phyloP scores from a whole-genome alignment of 2,888 invertebrate species.

The Drosophila prostipennis region DNA sequence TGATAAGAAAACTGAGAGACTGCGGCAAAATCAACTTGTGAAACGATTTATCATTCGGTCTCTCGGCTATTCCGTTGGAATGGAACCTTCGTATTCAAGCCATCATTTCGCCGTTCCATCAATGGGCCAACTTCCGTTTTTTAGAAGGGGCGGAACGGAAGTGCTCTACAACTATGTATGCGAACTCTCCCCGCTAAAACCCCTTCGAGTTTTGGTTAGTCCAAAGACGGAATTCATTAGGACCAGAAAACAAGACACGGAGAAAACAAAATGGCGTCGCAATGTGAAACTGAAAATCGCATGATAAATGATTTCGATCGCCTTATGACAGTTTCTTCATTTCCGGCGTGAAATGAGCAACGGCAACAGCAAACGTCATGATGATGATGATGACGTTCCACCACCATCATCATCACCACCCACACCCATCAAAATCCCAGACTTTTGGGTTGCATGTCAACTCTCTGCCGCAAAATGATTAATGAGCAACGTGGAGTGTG shows the following conservation, averaged over 20 bases:
- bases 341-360: slow-evolving; percentile 79
- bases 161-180: slow-evolving; percentile 15
- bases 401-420: slow-evolving; percentile 4
- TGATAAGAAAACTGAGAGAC: slow-evolving; percentile 8
- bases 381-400: slow-evolving; percentile 44
- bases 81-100: slow-evolving; percentile 8
- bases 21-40: slow-evolving; percentile 19
- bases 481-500: slow-evolving; percentile 53
- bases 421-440: slow-evolving; percentile 14
- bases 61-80: slow-evolving; percentile 1
- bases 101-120: slow-evolving; percentile 49
- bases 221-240: slow-evolving; percentile 39
- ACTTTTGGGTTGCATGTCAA: slow-evolving; percentile 45
- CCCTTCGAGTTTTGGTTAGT: slow-evolving; percentile 4
- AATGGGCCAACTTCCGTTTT: slow-evolving; percentile 40
- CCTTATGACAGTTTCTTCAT: slow-evolving; percentile 83
- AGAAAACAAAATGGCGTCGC: slow-evolving; percentile 60
- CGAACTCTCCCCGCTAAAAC: neutral
- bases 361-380: slow-evolving; percentile 31
- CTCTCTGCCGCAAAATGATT: slow-evolving; percentile 67
- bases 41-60: slow-evolving; percentile 43
- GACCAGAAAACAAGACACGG: slow-evolving; percentile 36
- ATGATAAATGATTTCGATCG: slow-evolving; percentile 82
- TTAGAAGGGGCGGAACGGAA: slow-evolving; percentile 34
- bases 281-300: slow-evolving; percentile 61